Conservation (phyloP, 2,888 invertebrate genomes). For the Acanthoscelides obtectus region DNA sequence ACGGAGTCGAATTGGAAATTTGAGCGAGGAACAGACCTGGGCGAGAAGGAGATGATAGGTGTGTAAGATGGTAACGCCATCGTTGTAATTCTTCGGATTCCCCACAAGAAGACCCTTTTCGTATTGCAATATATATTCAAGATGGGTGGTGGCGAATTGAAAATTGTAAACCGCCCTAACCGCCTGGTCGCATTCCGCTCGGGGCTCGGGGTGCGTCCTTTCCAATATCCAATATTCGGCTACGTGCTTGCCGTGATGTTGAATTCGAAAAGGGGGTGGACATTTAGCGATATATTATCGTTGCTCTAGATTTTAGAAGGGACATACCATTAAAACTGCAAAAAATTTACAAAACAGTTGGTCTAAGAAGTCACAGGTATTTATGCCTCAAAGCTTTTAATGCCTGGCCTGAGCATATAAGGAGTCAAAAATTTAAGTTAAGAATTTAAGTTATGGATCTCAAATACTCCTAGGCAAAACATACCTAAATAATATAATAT, state of each 20-base stretch:
- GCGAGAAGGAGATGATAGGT: constrained; percentile 10
- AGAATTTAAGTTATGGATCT: too few relatives aligned
- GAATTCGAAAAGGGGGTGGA: not conserved
- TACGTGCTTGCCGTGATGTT: not conserved
- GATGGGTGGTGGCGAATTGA: constrained; percentile 46
- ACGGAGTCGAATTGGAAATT: not conserved
- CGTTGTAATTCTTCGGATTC: constrained; percentile 41
- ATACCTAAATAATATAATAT: too few relatives aligned
- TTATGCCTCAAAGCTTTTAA: too few relatives aligned
- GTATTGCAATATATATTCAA: constrained; percentile 42
- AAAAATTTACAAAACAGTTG: too few relatives aligned
- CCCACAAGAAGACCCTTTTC: constrained; percentile 36
- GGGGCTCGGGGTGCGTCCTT: constrained; percentile 10
- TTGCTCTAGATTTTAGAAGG: too few relatives aligned
- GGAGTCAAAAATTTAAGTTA: too few relatives aligned
- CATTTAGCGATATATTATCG: too few relatives aligned
- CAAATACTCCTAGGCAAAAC: too few relatives aligned
- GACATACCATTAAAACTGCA: too few relatives aligned
- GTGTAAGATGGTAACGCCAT: constrained; percentile 34
- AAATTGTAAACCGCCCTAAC: constrained; percentile 46
- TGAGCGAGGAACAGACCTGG: not conserved
- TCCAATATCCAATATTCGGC: not conserved
- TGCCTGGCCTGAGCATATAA: too few relatives aligned
- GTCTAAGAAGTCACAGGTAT: too few relatives aligned
- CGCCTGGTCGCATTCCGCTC: constrained; percentile 29